Conservation (phyloP, 2,113 vertebrate genomes). For the Caloenas nicobarica region DNA sequence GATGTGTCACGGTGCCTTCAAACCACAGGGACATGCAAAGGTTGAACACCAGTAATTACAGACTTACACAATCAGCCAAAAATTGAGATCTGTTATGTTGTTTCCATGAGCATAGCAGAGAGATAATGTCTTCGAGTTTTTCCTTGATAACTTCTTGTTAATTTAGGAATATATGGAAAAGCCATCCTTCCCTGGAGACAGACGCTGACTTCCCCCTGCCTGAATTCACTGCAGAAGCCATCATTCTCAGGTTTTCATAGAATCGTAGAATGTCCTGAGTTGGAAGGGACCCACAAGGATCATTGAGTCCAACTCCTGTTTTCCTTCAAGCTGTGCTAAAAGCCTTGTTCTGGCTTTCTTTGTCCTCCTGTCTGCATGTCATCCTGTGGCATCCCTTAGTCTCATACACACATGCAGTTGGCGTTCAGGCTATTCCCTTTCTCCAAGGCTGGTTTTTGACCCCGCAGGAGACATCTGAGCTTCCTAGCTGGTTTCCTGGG, state of each 20-base stretch:
- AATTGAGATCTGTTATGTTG: background rate
- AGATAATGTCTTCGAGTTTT: background rate
- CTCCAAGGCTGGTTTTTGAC: background rate
- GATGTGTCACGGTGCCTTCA: fast-evolving
- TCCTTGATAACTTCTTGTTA: background rate
- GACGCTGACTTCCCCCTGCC: background rate
- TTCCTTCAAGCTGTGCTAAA: background rate
- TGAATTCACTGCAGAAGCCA: background rate
- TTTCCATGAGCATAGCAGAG: background rate
- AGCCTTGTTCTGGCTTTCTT: background rate
- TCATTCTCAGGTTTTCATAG: background rate
- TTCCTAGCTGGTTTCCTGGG: background rate
- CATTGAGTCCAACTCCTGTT: too few relatives aligned
- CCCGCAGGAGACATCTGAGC: background rate
- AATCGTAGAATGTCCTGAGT: too few relatives aligned
- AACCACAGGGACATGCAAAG: background rate
- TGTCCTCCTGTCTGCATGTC: background rate
- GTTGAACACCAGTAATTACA: background rate
- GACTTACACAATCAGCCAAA: background rate
- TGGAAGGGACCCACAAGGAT: too few relatives aligned
- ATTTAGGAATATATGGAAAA: background rate
- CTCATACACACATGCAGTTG: fast-evolving
- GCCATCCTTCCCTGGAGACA: background rate
- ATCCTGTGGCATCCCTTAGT: background rate
- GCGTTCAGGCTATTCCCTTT: background rate